These are phyloP conservation scores for Macropus fuliginosus DNA, from an alignment of 2,797 vertebrate genomes.

Conservation along the genomic window DNA sequence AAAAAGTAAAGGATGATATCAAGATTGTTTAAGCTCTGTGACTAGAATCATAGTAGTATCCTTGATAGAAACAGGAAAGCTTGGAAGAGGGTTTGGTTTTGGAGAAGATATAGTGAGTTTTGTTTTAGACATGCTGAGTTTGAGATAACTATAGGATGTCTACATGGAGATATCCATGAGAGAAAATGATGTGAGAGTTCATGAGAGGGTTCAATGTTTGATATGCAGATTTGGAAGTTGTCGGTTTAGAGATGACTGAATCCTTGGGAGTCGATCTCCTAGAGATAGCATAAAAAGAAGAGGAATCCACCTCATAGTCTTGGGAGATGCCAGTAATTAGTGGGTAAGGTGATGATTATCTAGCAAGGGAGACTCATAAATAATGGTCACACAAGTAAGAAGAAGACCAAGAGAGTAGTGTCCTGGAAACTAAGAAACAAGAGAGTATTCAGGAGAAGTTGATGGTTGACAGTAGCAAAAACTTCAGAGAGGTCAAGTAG, in stretches of 20 bases:
- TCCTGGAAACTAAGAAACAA: neutral
- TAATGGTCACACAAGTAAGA: neutral
- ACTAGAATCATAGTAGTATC: neutral
- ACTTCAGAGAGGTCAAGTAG: neutral
- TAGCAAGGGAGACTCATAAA: neutral
- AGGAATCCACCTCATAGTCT: neutral
- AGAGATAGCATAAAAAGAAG: neutral
- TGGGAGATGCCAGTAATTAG: neutral
- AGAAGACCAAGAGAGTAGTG: neutral
- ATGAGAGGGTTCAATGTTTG: neutral
- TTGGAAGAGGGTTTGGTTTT: neutral
- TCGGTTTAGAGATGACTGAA: neutral
- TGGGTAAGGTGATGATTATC: neutral
- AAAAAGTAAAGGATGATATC: neutral
- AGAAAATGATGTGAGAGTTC: neutral
- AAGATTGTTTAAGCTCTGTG: neutral
- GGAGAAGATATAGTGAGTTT: neutral
- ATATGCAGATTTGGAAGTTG: neutral
- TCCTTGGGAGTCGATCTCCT: neutral
- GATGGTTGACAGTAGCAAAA: neutral
- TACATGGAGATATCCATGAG: neutral
- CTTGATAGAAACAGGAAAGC: neutral
- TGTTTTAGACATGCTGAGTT: neutral
- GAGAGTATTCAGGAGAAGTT: neutral
- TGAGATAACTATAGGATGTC: neutral